Conservation (phyloP, 2,113 vertebrate genomes). For the Colaptes auratus region DNA sequence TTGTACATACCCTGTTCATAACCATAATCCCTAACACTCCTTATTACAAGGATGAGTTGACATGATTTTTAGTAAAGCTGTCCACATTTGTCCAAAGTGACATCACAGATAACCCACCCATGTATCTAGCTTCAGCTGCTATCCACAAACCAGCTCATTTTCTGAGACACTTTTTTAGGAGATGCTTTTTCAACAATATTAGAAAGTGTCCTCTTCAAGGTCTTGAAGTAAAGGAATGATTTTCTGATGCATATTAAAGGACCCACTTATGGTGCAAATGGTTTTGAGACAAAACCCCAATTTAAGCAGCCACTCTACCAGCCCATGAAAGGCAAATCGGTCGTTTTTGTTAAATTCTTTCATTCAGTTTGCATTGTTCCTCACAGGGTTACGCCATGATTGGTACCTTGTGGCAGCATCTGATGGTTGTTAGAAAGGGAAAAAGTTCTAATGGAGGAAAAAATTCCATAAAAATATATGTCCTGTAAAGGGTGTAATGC, state of each 20-base stretch:
- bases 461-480: neutral
- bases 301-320: neutral
- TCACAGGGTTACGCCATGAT: fast-evolving
- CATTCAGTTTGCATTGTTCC: neutral
- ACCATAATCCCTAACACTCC: neutral
- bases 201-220: neutral
- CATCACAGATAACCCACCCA: neutral
- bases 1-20: neutral
- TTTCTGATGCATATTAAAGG: neutral
- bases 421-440: neutral
- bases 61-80: neutral
- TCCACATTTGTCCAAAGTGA: neutral
- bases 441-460: neutral
- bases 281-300: neutral
- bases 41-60: neutral
- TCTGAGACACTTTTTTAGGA: neutral
- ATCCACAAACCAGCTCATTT: neutral
- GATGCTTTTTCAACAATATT: neutral
- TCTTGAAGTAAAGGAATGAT: neutral
- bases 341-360: neutral
- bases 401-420: fast-evolving
- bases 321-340: fast-evolving
- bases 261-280: fast-evolving
- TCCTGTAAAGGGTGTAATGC: neutral
- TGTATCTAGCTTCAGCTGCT: neutral